Evolutionary conservation across 2,113 vertebrate species (phyloP).

Genomic region (Crotalus viridis): DNA sequence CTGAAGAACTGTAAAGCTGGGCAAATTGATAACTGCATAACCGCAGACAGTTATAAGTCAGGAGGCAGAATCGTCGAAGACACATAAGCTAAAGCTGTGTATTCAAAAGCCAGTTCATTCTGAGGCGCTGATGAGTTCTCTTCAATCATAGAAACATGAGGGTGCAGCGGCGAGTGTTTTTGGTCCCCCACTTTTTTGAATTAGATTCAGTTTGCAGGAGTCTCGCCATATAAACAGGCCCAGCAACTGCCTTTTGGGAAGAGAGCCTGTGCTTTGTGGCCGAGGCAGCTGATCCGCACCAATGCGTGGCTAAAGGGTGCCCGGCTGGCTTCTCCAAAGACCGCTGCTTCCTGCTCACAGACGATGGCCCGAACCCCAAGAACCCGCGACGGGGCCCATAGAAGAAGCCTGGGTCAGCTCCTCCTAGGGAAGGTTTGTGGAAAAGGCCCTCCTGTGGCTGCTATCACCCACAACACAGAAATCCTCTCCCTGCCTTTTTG

Average conservation of each 20-base stretch:
- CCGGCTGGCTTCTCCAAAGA: neutral
- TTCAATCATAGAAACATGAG: too few species aligned
- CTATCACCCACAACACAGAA: too few species aligned
- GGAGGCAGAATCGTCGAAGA: neutral
- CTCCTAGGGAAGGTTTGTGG: neutral
- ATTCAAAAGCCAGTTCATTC: neutral
- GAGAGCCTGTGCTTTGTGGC: neutral
- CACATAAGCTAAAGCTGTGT: neutral
- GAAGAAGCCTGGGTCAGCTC: neutral
- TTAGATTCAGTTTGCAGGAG: neutral
- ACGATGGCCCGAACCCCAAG: neutral
- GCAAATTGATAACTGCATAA: too few species aligned
- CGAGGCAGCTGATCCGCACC: constrained; percentile 71
- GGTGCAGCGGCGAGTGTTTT: neutral
- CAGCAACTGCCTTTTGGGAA: neutral
- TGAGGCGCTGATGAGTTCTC: accelerated
- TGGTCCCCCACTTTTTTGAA: neutral
- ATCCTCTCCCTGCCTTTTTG: neutral
- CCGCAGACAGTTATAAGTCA: neutral
- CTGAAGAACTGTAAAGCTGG: neutral
- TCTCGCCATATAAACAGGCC: neutral
- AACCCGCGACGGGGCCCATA: neutral
- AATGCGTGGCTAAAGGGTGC: constrained; percentile 1
- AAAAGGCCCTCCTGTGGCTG: neutral
- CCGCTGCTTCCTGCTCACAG: neutral